Percentiles rank a stretch among this genome's conserved stretches.
Conservation (phyloP, 2,888 invertebrate genomes). For the Lithosia quadra region DNA sequence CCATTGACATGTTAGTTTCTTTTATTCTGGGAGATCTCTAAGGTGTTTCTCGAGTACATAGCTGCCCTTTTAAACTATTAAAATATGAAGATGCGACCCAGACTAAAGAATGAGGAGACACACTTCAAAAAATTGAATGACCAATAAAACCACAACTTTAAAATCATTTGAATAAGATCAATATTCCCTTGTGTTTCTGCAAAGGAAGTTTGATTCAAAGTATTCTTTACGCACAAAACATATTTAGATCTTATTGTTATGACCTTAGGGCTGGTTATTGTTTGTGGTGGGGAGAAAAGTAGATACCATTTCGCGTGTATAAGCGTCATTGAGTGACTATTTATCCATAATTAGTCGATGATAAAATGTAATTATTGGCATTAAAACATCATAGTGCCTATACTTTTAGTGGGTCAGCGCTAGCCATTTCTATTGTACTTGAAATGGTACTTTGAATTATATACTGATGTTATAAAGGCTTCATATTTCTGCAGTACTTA, state of each 20-base stretch:
- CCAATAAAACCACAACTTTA: conserved; percentile 10
- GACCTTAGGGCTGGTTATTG: neutral
- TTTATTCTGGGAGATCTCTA: too few species aligned
- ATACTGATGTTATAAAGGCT: neutral
- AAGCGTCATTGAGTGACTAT: conserved; percentile 11
- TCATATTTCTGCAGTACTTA: neutral
- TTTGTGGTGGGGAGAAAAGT: neutral
- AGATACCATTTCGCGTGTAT: conserved; percentile 14
- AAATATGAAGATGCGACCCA: neutral
- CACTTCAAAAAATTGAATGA: conserved; percentile 16
- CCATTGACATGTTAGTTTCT: too few species aligned
- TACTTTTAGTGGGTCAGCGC: conserved; percentile 12
- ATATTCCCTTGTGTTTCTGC: conserved; percentile 7
- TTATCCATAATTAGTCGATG: neutral
- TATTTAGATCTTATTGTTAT: neutral
- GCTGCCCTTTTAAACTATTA: too few species aligned
- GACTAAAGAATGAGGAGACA: neutral
- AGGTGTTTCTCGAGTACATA: too few species aligned
- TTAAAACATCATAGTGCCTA: neutral
- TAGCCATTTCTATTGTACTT: neutral
- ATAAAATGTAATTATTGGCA: conserved; percentile 15
- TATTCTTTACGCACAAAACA: neutral
- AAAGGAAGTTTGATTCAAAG: neutral
- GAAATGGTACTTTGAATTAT: neutral
- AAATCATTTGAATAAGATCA: accelerated